Base-by-base conservation (phyloP, 1,140 invertebrate species). In the Cyclargus thomasi region DNA sequence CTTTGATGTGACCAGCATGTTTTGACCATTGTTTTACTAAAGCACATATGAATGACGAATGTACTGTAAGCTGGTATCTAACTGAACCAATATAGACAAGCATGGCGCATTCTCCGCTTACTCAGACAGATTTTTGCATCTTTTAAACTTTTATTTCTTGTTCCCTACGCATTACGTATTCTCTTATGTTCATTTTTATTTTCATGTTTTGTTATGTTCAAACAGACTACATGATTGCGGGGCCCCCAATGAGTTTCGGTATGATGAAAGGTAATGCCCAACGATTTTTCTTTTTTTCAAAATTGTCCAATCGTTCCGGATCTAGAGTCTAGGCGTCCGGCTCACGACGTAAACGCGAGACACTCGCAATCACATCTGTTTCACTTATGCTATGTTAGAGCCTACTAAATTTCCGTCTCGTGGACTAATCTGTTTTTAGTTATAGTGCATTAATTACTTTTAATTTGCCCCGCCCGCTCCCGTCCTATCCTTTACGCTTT, bases 181-280 rank as follows among this genome's bases (percentile, higher is more conserved):
- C 79, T 85, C 70, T 81, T 87, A 79, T 83, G 80, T 82, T 83
- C 81, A 78, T 92, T 93, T 92, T 93, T 59, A n/a, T 90, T 93
- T 93, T 92, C 91, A 92, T 93, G 92, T 93, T 93, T 84, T 91
- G 88, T 91, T 91, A 87, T 91, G 82, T 91, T 85, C 84, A 86
- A 89, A 90, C 93, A 94, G 93, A 94, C 93, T 92, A 94, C 93
- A 93, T 94, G 93, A 93, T 93, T 88, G 92, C 93, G 91, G 93
- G 93, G 86, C 91, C 92, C 89, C 93, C 94, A 91, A 92, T 94
- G 92, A 93, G 93, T 91, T 94, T 94, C 93, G 94, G 94, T 93
- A 94, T 94, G 91, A 92, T 95, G 86, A 95, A 94, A 94, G 94
- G 94, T 95, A 94, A 94, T 81, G 74, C 74, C 74, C 80, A 78